Evolutionary conservation across 2,113 vertebrate species (phyloP).

Genomic region (Tenrec ecaudatus): DNA sequence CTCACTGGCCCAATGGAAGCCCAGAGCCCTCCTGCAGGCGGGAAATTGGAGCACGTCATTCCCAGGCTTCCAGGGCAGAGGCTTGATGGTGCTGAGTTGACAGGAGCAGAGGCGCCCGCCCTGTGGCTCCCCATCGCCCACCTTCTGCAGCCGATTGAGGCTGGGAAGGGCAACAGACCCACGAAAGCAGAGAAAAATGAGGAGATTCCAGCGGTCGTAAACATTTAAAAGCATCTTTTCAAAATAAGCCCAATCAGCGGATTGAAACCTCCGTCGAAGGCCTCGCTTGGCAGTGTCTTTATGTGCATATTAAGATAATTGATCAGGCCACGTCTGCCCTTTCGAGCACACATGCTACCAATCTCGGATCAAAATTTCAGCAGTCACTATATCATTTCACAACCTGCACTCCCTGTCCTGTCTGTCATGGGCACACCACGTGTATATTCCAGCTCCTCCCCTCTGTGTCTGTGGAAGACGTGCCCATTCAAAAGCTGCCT

Average conservation of each 20-base stretch:
- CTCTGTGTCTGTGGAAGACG: background rate
- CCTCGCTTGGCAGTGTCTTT: slow-evolving; percentile 46
- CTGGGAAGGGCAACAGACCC: background rate
- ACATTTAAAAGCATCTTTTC: slow-evolving; percentile 45
- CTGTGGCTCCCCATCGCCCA: background rate
- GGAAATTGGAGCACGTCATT: background rate
- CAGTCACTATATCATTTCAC: background rate
- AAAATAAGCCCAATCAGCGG: slow-evolving; percentile 16
- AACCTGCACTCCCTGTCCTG: background rate
- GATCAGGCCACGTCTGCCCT: slow-evolving; percentile 6
- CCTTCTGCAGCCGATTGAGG: background rate
- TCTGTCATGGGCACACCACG: background rate
- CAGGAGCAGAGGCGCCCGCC: background rate
- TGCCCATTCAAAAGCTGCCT: background rate
- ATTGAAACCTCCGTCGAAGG: slow-evolving; percentile 37
- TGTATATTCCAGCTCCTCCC: background rate
- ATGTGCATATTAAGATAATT: slow-evolving; percentile 44
- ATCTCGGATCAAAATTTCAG: background rate
- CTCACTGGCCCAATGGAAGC: background rate
- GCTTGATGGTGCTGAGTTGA: background rate
- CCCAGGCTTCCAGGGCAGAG: background rate
- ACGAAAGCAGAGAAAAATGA: slow-evolving; percentile 48
- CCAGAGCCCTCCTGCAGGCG: background rate
- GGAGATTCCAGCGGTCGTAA: background rate
- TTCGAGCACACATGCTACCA: slow-evolving; percentile 21